These are phyloP conservation scores for Anguilla anguilla DNA, from an alignment of 2,797 vertebrate species.

Conservation along the genomic window DNA sequence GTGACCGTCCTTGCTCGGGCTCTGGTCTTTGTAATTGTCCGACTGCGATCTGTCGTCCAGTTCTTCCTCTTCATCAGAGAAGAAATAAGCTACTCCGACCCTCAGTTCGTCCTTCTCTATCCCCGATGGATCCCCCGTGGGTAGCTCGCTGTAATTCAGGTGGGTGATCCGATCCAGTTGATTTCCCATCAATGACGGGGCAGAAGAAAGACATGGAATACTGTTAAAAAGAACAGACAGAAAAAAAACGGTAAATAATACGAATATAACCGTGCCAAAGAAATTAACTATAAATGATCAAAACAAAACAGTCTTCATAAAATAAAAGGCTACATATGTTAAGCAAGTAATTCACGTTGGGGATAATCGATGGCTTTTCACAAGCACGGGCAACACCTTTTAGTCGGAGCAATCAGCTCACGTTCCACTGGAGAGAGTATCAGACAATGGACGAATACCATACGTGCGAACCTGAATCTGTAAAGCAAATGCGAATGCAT, in stretches of 20 bases:
- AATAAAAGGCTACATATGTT: not conserved
- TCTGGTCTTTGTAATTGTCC: constrained; percentile 86
- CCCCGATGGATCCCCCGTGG: constrained; percentile 97
- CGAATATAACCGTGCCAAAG: not conserved
- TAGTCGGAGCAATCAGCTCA: not conserved
- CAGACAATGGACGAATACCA: constrained; percentile 18
- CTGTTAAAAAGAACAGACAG: constrained; percentile 68
- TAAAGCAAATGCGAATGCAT: constrained; percentile 16
- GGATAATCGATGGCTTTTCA: constrained; percentile 12
- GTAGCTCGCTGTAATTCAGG: constrained; percentile 99
- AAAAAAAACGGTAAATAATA: not conserved
- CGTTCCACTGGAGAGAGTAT: constrained; percentile 20
- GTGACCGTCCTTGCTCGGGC: constrained; percentile 79
- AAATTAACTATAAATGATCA: not conserved
- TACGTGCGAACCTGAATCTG: constrained; percentile 11
- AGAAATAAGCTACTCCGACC: constrained; percentile 98
- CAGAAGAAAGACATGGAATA: constrained; percentile 85
- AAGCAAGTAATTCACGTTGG: constrained; percentile 7
- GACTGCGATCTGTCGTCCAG: constrained; percentile 93
- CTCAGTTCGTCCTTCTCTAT: constrained; percentile 98
- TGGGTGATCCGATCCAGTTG: constrained; percentile 99
- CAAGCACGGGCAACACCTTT: not conserved
- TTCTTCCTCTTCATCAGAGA: constrained; percentile 99
- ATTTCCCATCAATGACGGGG: constrained; percentile 99
- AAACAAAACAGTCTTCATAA: constrained; percentile 12